Conservation (phyloP, 2,113 vertebrate genomes). For the Melanostigma gelatinosum region DNA sequence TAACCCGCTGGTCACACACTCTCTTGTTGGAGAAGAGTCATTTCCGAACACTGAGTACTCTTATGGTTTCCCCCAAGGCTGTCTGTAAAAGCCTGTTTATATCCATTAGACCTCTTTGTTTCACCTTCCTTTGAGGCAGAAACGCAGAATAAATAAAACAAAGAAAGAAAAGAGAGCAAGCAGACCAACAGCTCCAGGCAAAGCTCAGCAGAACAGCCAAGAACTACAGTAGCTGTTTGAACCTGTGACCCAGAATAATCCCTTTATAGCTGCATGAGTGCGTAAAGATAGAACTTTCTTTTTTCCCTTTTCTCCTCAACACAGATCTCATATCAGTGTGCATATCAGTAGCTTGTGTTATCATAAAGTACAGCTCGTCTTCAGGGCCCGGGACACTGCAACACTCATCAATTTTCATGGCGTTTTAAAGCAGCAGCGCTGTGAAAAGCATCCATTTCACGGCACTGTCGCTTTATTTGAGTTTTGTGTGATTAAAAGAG, state of each 20-base stretch:
- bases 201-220: conserved; percentile 32
- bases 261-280: conserved; percentile 50
- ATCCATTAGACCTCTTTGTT: conserved; percentile 30
- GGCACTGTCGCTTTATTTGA: not conserved
- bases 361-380: conserved; percentile 35
- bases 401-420: conserved; percentile 47
- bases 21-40: not conserved
- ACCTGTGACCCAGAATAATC: conserved; percentile 61
- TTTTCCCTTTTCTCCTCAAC: not conserved
- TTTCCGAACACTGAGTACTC: not conserved
- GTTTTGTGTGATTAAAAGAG: conserved; percentile 14
- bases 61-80: conserved; percentile 8
- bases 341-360: conserved; percentile 34
- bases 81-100: conserved; percentile 26
- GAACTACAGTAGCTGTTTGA: conserved; percentile 48
- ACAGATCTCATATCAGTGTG: conserved; percentile 46
- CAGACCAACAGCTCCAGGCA: conserved; percentile 34
- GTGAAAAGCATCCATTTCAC: not conserved
- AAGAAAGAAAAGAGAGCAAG: not conserved
- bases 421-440: conserved; percentile 11
- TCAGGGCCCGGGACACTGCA: not conserved
- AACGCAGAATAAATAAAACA: not conserved
- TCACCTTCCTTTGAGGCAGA: conserved; percentile 38
- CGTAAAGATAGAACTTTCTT: conserved; percentile 12
- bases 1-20: not conserved